phyloP scores from a whole-genome alignment of 2,113 vertebrate genomes.

The Crocuta crocuta region DNA sequence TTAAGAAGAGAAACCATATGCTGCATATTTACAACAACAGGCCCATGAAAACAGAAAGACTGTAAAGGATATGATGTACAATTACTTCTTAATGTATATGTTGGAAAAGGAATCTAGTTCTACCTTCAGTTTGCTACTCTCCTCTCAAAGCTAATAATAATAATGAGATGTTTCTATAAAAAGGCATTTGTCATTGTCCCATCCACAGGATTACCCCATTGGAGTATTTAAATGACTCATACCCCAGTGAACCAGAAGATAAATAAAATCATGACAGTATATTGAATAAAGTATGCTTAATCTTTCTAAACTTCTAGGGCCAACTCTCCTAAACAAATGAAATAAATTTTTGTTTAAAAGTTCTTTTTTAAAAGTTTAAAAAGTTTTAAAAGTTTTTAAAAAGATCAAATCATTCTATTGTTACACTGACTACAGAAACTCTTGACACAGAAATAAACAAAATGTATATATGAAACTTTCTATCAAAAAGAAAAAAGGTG shows the following conservation, averaged over 20 bases:
- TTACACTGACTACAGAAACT: neutral
- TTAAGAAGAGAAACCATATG: neutral
- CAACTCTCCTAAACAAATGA: neutral
- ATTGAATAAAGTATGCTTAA: neutral
- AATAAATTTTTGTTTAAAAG: neutral
- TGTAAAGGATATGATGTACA: too few relatives aligned
- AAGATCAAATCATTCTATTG: neutral
- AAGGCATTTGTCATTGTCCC: neutral
- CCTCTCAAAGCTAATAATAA: neutral
- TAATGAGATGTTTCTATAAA: neutral
- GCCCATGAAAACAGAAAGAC: neutral
- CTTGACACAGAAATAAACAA: neutral
- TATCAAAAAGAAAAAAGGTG: accelerated
- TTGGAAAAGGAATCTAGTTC: neutral
- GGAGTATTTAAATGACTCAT: neutral
- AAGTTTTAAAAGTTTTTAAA: neutral
- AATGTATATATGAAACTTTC: neutral
- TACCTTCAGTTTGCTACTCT: neutral
- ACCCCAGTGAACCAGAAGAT: neutral
- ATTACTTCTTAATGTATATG: neutral
- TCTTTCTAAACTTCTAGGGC: neutral
- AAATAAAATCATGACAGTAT: neutral
- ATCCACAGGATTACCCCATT: neutral
- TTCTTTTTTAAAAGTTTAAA: neutral
- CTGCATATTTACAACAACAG: neutral